Evolutionary conservation across 2,888 invertebrate species (phyloP).

Genomic region (Limenitis camilla): DNA sequence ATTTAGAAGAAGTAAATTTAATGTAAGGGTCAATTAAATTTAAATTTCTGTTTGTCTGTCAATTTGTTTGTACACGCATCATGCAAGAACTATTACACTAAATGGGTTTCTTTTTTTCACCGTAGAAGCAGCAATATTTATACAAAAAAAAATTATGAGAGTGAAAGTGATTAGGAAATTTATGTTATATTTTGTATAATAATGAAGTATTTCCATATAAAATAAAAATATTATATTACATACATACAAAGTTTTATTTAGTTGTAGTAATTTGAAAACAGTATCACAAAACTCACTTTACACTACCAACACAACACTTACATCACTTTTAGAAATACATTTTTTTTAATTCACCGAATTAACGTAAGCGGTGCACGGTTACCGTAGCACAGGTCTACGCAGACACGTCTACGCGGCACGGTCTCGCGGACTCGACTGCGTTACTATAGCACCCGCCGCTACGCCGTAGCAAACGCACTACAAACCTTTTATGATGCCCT

Average conservation of each 20-base stretch:
- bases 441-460: conserved; percentile 68
- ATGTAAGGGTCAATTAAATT: no score
- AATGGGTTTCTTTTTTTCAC: no score
- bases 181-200: not conserved
- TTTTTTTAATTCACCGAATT: conserved; percentile 24
- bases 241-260: conserved; percentile 1
- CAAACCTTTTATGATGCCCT: conserved; percentile 24
- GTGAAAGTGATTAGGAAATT: no score
- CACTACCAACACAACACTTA: conserved; percentile 23
- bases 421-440: conserved; percentile 56
- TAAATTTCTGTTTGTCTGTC: no score
- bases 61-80: no score
- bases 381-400: conserved; percentile 24
- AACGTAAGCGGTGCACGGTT: no score
- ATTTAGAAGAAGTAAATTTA: no score
- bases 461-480: conserved; percentile 35
- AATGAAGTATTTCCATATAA: not conserved
- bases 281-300: conserved; percentile 30
- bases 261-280: not conserved
- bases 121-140: no score
- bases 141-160: no score
- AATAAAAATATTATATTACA: not conserved
- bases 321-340: conserved; percentile 29
- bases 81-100: no score
- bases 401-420: conserved; percentile 56